Evolutionary conservation across 2,113 vertebrate species (phyloP).

Genomic region (Corythornis madagascariensis): DNA sequence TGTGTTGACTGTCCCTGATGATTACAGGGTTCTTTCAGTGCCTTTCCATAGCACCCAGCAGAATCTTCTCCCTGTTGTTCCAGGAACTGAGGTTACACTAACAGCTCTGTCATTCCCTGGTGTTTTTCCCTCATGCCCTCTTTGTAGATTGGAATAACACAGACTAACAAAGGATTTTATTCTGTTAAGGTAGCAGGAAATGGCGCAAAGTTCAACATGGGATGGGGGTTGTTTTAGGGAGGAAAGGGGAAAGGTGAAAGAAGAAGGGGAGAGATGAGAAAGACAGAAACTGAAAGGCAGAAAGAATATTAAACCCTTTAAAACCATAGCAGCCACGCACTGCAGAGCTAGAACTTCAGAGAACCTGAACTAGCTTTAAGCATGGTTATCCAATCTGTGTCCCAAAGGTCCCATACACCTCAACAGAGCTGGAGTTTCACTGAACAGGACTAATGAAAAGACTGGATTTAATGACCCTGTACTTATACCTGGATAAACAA

Average conservation of each 20-base stretch:
- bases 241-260: background rate
- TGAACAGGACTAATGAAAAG: background rate
- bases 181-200: background rate
- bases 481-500: conserved; percentile 14
- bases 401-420: background rate
- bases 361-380: background rate
- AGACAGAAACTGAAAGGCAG: background rate
- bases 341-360: background rate
- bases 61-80: background rate
- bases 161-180: background rate
- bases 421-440: background rate
- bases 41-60: background rate
- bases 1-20: no score
- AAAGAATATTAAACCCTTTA: background rate
- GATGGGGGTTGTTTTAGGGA: background rate
- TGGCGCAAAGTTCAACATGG: background rate
- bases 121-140: background rate
- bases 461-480: conserved; percentile 22
- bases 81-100: background rate
- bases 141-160: background rate
- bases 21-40: background rate
- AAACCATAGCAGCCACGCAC: background rate
- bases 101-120: background rate
- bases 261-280: background rate
- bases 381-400: background rate